Percentiles rank a stretch among this genome's conserved stretches.
These are phyloP conservation scores for Centropus unirufus DNA, from an alignment of 2,113 vertebrate species.

Conservation along the genomic window DNA sequence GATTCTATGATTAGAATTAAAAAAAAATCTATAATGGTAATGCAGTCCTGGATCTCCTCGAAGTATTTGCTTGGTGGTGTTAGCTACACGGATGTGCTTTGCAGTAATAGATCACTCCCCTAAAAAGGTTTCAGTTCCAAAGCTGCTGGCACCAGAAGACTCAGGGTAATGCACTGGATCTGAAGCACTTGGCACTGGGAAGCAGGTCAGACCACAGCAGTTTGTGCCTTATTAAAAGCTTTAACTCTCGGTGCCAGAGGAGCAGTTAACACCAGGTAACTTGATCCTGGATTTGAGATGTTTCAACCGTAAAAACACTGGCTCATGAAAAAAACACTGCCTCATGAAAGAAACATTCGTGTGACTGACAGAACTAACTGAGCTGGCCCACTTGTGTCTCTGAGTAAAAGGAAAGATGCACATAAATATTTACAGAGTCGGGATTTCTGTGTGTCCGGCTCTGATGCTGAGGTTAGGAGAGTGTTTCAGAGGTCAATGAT, in stretches of 20 bases:
- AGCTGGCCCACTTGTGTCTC: not conserved
- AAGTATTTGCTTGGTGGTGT: not conserved
- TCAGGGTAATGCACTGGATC: not conserved
- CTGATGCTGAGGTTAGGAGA: not conserved
- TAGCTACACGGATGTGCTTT: not conserved
- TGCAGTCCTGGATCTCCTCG: not conserved
- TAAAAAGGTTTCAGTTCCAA: not conserved
- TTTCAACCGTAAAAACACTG: not conserved
- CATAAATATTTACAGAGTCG: not conserved
- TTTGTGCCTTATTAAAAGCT: conserved; percentile 36
- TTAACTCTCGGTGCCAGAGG: not conserved
- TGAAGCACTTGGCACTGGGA: not conserved
- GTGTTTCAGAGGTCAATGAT: not conserved
- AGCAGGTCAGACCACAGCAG: not conserved
- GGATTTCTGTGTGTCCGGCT: not conserved
- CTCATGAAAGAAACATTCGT: not conserved
- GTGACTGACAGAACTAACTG: fast-evolving
- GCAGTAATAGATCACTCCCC: not conserved
- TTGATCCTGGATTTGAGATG: not conserved
- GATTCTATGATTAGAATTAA: too few relatives aligned
- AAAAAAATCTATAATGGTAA: not conserved
- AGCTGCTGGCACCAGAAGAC: not conserved
- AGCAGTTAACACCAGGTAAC: not conserved
- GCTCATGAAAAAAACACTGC: conserved; percentile 11
- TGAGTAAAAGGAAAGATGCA: not conserved